Base-by-base conservation (phyloP, 2,113 vertebrate genomes). In the Halichoerus grypus region DNA sequence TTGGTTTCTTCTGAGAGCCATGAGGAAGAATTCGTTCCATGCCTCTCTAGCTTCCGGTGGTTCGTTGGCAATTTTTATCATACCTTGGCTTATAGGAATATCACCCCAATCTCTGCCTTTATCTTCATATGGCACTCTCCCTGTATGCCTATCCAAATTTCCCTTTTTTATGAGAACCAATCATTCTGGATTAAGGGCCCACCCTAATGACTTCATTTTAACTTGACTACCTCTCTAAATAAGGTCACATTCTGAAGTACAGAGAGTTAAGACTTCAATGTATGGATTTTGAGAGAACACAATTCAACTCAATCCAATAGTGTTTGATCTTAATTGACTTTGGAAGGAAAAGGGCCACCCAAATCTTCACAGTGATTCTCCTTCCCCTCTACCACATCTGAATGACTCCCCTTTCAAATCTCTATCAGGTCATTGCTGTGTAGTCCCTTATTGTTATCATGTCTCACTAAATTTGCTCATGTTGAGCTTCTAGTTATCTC, bases 291-390 rank as follows among this genome's bases (percentile, higher is more conserved):
- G 55, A 33, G 51, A 18, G 65, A 42, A 31, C 18, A 46, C 4
- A 80, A 76, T 83, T 88, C 46, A 83, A 88, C 12, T 26, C 28
- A n/a, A 77, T 51, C 51, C 14, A 72, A 14, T 53, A 61, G 14
- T 71, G 16, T 65, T 65, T 91, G 24, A n/a, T 87, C 92, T 76
- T 79, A 92, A 94, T n/a, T 81, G 9, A 76, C 82, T 87, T 39
- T 39, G 51, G 51, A 53, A 74, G 31, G 74, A 39, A 94, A 91
- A 91, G 21, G 82, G 11, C 6, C 22, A 18, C 33, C n/a, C n/a
- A 16, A 1, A 18, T 71, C 49, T 61, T 69, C 61, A 82, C 7
- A 77, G 28, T 18, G 22, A 46, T 24, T 71, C 51, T n/a, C 57
- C 18, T 39, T 59, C 14, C 24, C 57, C 33, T 59, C 49, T 36